Evolutionary conservation across 2,797 vertebrate genomes (phyloP).

Genomic region (Pantherophis vulpinus): DNA sequence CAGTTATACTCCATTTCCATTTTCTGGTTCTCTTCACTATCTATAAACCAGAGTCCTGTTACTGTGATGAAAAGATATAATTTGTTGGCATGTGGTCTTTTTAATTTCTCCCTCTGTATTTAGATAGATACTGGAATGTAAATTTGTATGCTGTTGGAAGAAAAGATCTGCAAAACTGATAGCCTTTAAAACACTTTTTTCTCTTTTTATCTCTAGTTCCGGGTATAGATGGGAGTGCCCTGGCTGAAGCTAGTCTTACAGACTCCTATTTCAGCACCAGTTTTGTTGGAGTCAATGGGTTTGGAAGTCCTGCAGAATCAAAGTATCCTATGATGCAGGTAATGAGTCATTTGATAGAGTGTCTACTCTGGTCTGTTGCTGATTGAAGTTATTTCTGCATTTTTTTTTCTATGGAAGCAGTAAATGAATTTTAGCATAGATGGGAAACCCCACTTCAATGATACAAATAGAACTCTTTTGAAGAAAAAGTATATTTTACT

Average conservation of each 20-base stretch:
- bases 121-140: neutral
- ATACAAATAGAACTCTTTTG: neutral
- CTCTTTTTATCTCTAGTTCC: conserved; percentile 80
- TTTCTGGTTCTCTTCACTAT: neutral
- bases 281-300: conserved; percentile 98
- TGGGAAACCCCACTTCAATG: too few species aligned
- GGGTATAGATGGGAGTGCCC: conserved; percentile 86
- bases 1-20: neutral
- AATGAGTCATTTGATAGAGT: conserved; percentile 47
- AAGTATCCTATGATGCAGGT: conserved; percentile 99
- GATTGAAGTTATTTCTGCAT: neutral
- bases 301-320: conserved; percentile 94
- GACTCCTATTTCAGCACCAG: conserved; percentile 99
- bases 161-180: neutral
- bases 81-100: neutral
- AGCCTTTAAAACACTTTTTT: conserved; percentile 29
- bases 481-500: neutral
- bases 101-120: neutral
- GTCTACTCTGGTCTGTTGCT: neutral
- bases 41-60: neutral
- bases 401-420: neutral
- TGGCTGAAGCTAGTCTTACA: conserved; percentile 91
- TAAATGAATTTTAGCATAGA: neutral
- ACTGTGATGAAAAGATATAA: neutral
- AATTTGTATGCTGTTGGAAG: neutral